Percentiles rank a stretch among this genome's conserved stretches.
Conservation (phyloP, 2,888 invertebrate species). For the Diarsia dahlii region DNA sequence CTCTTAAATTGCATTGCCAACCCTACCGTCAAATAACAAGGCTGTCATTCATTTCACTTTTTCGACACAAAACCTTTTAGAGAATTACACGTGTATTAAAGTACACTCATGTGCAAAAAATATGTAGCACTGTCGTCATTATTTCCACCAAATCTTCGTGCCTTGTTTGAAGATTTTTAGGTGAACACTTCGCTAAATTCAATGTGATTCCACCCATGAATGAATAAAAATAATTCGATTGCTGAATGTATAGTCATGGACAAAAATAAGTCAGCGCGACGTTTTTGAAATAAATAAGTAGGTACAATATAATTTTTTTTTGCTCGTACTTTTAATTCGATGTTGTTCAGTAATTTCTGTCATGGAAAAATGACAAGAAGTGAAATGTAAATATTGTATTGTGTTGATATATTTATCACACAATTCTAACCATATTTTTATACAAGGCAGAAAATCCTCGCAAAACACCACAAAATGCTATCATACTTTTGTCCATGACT, state of each 20-base stretch:
- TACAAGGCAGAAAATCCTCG: neutral
- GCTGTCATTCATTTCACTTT: constrained; percentile 47
- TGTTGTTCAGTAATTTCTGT: no score
- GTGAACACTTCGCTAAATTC: neutral
- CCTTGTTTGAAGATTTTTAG: neutral
- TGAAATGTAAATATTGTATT: neutral
- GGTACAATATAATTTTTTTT: no score
- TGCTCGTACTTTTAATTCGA: no score
- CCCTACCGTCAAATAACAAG: constrained; percentile 21
- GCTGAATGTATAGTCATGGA: no score
- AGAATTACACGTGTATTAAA: constrained; percentile 15
- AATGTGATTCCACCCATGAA: neutral
- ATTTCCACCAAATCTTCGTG: neutral
- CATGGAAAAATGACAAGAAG: no score
- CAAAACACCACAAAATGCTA: neutral
- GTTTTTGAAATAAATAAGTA: no score
- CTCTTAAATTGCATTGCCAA: constrained; percentile 44
- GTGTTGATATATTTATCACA: neutral
- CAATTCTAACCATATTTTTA: neutral
- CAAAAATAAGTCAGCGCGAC: no score
- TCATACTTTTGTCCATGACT: neutral
- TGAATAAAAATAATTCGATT: no score
- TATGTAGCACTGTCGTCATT: neutral
- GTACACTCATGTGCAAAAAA: constrained; percentile 17
- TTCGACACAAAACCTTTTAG: constrained; percentile 42